Evolutionary conservation across 2,113 vertebrate genomes (phyloP).

Genomic region (Theristicus caerulescens): DNA sequence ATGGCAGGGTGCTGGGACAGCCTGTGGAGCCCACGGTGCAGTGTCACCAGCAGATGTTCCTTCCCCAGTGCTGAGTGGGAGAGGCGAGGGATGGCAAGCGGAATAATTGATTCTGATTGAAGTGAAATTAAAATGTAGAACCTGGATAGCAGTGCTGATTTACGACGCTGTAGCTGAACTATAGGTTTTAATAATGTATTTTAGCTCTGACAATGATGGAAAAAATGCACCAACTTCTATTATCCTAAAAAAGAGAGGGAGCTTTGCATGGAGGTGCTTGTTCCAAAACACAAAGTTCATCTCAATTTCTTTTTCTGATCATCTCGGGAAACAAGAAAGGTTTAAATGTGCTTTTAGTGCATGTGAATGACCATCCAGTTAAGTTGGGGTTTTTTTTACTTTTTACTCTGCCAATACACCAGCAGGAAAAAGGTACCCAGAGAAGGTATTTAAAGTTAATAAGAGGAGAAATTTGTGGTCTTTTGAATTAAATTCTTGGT

Average conservation of each 20-base stretch:
- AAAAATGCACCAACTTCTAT: background rate
- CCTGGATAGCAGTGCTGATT: background rate
- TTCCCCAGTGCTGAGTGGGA: background rate
- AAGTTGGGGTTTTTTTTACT: background rate
- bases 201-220: background rate
- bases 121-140: conserved; percentile 9
- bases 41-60: background rate
- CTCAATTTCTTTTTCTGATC: background rate
- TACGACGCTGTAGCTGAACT: background rate
- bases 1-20: background rate
- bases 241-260: background rate
- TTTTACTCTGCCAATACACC: background rate
- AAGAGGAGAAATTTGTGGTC: background rate
- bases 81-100: background rate
- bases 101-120: conserved; percentile 28
- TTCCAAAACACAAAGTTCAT: background rate
- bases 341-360: background rate
- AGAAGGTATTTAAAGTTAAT: background rate
- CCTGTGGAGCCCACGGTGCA: background rate
- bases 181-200: background rate
- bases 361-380: background rate
- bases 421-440: background rate
- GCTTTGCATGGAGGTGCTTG: background rate
- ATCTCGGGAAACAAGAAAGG: background rate
- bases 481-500: background rate